Evolutionary conservation across 2,888 invertebrate genomes (phyloP), one percentile per base, ranked within the genome.

Genomic region (Dromius quadrimaculatus): DNA sequence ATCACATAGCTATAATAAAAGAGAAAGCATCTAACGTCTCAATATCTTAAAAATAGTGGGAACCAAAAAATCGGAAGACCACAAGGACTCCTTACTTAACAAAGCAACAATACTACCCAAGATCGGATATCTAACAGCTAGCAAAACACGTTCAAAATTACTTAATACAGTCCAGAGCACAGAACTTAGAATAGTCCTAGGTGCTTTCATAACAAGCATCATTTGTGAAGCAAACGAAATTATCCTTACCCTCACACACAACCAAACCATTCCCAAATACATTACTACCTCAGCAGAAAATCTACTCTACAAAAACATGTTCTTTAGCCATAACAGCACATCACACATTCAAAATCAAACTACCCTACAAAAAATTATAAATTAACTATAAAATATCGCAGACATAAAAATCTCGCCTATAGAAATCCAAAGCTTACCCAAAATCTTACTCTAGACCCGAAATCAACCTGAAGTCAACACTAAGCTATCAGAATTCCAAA

Each of bases 111-210:
- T 63, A 6, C 9, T 13, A 17, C 22, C 63, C 8, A 38, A 63
- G 45, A 47, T 63, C 9, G 63, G 57, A 34, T 66, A 66, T 19
- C 6, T 4, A 11, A 47, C 13, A 8, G 64, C 45, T 20, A 23
- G 13, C 17, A 19, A n/a, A 20, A 3, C 22, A 8, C n/a, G n/a
- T 8, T 13, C 28, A 15, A 64, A 64, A 32, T 23, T 13, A 13
- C 20, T 66, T n/a, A 36, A 66, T 9, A 36, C 34, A 15, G 36
- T 66, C 1, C 66, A 54, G 22, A 34, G 38, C 13, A 54, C 50
- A 2, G 34, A 36, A 20, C 19, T 47, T 5, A 47, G 47, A 47
- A 47, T 47, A 47, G 13, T 22, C 9, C 4, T 9, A 4, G 19
- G 47, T 3, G 19, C 47, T 9, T 47, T 20, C 20, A 47, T 17